Percentiles rank a stretch among this genome's conserved stretches.
Evolutionary conservation across 1,140 invertebrate species (phyloP).

Genomic region (Eumeta japonica): DNA sequence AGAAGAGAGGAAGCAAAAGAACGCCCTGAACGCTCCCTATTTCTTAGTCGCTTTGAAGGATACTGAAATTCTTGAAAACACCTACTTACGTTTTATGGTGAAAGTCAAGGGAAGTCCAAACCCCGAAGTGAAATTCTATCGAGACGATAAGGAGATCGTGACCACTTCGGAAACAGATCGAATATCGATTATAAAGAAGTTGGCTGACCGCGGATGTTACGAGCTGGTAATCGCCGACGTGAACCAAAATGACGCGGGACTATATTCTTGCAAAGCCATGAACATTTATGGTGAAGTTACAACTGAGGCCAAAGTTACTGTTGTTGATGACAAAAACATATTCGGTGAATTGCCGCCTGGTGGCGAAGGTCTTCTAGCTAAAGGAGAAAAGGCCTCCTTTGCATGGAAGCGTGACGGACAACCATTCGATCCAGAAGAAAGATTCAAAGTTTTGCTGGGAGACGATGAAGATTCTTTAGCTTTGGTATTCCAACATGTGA

Average conservation of each 20-base stretch:
- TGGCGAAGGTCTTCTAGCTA: slow-evolving; percentile 64
- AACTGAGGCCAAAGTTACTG: slow-evolving; percentile 75
- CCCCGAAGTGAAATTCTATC: slow-evolving; percentile 84
- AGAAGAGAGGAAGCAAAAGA: slow-evolving; percentile 69
- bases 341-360: slow-evolving; percentile 71
- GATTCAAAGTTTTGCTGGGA: slow-evolving; percentile 89
- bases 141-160: slow-evolving; percentile 74
- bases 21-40: slow-evolving; percentile 71
- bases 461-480: slow-evolving; percentile 91
- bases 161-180: slow-evolving; percentile 63
- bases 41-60: slow-evolving; percentile 83
- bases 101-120: slow-evolving; percentile 85
- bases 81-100: slow-evolving; percentile 85
- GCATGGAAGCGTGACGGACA: slow-evolving; percentile 89
- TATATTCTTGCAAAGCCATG: slow-evolving; percentile 82
- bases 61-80: slow-evolving; percentile 83
- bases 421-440: slow-evolving; percentile 86
- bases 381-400: slow-evolving; percentile 80
- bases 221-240: slow-evolving; percentile 87
- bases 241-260: slow-evolving; percentile 76
- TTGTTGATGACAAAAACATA: slow-evolving; percentile 81
- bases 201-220: slow-evolving; percentile 81
- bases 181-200: slow-evolving; percentile 72
- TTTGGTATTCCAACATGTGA: slow-evolving; percentile 90
- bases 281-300: slow-evolving; percentile 81